A percentile compares a stretch with the other conserved stretches of the same genome.
These are phyloP conservation scores for Coreius guichenoti DNA, from an alignment of 2,797 vertebrate genomes.

Conservation along the genomic window DNA sequence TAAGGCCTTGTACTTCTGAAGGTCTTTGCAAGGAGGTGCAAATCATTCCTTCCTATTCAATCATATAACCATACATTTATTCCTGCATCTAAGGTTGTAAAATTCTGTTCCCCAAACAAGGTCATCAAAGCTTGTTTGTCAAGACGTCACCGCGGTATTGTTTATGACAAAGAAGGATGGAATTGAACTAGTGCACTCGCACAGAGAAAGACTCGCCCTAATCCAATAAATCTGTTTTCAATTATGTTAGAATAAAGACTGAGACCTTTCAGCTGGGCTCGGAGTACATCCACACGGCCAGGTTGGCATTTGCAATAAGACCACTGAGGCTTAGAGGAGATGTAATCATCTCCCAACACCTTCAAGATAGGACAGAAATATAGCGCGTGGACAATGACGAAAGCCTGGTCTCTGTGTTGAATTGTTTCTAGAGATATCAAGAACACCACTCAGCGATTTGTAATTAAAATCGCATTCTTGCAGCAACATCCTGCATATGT, in stretches of 20 bases:
- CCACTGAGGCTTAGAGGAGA: conserved; percentile 52
- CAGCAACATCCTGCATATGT: background rate
- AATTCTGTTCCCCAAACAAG: conserved; percentile 41
- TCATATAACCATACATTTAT: conserved; percentile 24
- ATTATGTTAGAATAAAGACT: conserved; percentile 39
- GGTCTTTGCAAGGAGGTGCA: conserved; percentile 38
- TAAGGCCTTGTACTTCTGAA: background rate
- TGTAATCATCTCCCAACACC: conserved; percentile 46
- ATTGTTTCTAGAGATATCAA: conserved; percentile 33
- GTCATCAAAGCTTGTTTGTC: conserved; percentile 48
- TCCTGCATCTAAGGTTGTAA: background rate
- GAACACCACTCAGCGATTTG: conserved; percentile 19
- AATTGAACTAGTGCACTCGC: conserved; percentile 30
- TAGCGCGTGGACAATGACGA: background rate
- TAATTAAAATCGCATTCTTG: conserved; percentile 31
- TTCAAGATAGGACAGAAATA: conserved; percentile 34
- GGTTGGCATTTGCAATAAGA: conserved; percentile 58
- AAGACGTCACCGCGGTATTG: conserved; percentile 25
- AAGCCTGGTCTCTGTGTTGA: background rate
- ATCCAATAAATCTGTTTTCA: conserved; percentile 52
- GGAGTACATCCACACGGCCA: conserved; percentile 9
- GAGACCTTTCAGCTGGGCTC: conserved; percentile 45
- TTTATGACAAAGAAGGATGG: conserved; percentile 44
- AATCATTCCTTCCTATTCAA: conserved; percentile 29
- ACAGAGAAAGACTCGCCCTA: conserved; percentile 17